phyloP scores from a whole-genome alignment of 2,113 vertebrate genomes.

The Megaptera novaeangliae region DNA sequence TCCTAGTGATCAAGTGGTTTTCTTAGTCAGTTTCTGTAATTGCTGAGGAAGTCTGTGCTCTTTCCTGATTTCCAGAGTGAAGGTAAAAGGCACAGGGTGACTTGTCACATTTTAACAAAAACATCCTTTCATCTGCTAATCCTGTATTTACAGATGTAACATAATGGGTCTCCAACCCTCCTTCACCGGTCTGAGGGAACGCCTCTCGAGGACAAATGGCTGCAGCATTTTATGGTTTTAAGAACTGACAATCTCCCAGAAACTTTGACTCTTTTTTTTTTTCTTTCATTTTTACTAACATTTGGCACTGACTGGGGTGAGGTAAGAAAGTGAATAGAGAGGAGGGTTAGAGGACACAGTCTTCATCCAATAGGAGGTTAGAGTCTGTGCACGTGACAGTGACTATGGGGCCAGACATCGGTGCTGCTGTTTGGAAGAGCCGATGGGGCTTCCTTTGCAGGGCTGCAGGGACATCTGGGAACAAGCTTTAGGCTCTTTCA shows the following conservation, averaged over 20 bases:
- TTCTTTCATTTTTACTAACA: background rate
- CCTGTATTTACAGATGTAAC: conserved; percentile 44
- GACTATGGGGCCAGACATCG: background rate
- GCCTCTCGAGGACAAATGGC: background rate
- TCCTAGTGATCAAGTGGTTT: conserved; percentile 43
- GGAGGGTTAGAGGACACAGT: background rate
- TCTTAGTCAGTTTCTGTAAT: conserved; percentile 51
- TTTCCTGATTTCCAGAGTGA: conserved; percentile 68
- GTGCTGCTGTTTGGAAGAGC: background rate
- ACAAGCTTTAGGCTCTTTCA: background rate
- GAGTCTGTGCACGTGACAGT: background rate
- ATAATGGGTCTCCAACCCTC: conserved; percentile 17
- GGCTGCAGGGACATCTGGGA: background rate
- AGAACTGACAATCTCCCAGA: background rate
- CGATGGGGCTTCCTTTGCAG: background rate
- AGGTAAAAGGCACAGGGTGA: conserved; percentile 31
- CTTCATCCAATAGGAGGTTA: background rate
- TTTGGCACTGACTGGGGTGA: background rate
- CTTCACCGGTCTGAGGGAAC: background rate
- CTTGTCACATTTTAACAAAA: conserved; percentile 75
- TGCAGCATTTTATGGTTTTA: conserved; percentile 40
- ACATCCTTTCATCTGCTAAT: conserved; percentile 76
- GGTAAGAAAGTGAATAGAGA: background rate
- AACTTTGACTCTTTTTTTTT: background rate
- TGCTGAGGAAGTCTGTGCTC: conserved; percentile 69